These are phyloP conservation scores for Scylla paramamosain DNA, from an alignment of 1,140 invertebrate species.

Conservation along the genomic window DNA sequence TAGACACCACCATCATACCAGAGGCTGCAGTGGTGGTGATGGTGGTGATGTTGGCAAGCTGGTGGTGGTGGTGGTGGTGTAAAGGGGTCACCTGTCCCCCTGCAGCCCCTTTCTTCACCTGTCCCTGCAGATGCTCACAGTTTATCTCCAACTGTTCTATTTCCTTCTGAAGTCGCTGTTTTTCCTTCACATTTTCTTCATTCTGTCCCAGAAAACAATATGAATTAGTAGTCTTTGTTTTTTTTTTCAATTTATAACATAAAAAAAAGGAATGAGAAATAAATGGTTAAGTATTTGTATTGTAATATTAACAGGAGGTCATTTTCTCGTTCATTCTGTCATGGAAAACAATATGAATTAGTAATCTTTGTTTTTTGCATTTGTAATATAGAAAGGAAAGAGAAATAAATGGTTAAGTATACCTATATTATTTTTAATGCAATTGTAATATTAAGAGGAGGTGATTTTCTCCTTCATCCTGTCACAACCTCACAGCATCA, in stretches of 20 bases:
- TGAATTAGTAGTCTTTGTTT: not conserved
- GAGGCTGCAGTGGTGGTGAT: not conserved
- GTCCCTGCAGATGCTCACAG: slow-evolving; percentile 62
- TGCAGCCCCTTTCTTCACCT: slow-evolving; percentile 40
- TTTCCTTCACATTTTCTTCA: slow-evolving; percentile 61
- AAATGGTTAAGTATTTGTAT: not conserved
- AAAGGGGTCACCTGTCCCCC: not conserved
- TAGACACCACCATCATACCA: too few species aligned
- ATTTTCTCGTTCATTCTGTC: too few species aligned
- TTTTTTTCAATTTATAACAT: not conserved
- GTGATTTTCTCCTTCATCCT: too few species aligned
- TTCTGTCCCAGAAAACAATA: slow-evolving; percentile 15
- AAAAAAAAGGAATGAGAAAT: not conserved
- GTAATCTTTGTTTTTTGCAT: too few species aligned
- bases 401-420: too few species aligned
- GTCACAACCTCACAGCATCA: too few species aligned
- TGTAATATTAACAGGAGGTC: too few species aligned
- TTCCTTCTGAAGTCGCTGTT: slow-evolving; percentile 65
- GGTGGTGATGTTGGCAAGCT: too few species aligned
- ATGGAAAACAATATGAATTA: too few species aligned
- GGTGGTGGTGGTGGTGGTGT: slow-evolving; percentile 35
- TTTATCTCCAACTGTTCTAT: slow-evolving; percentile 59
- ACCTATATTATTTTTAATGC: too few species aligned
- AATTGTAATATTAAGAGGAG: too few species aligned
- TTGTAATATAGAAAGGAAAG: too few species aligned